Conservation (phyloP, 2,113 vertebrate species). For the Enhydra lutris region DNA sequence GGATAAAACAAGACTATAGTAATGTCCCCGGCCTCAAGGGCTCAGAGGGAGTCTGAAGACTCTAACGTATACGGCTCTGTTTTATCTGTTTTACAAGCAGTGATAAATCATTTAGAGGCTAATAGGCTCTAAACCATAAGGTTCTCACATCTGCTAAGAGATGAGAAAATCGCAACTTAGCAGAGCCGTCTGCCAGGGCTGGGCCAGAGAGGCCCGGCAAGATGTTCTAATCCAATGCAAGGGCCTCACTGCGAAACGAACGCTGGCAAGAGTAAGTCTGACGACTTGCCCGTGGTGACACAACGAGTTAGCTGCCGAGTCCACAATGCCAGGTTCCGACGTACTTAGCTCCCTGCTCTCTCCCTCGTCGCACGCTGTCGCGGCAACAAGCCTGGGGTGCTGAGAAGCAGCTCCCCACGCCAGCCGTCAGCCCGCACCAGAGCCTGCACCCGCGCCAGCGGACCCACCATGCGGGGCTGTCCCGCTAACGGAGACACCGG, state of each 20-base stretch:
- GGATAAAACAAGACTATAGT: neutral
- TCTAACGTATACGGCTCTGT: neutral
- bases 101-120: neutral
- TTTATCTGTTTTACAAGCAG: neutral
- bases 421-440: neutral
- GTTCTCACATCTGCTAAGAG: neutral
- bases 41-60: neutral
- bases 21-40: neutral
- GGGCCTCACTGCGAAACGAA: neutral
- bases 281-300: neutral
- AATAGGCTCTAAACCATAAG: neutral
- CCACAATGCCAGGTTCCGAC: neutral
- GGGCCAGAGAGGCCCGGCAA: neutral
- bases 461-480: neutral
- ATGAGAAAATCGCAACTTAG: neutral
- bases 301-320: neutral
- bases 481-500: conserved; percentile 55
- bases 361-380: neutral
- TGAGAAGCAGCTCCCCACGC: neutral
- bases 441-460: neutral
- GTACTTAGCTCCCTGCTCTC: neutral
- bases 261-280: neutral
- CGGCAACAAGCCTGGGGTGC: neutral
- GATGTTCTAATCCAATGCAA: neutral
- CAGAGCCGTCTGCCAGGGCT: neutral